phyloP scores from a whole-genome alignment of 1,140 invertebrate species.

The Trichomalopsis sarcophagae region DNA sequence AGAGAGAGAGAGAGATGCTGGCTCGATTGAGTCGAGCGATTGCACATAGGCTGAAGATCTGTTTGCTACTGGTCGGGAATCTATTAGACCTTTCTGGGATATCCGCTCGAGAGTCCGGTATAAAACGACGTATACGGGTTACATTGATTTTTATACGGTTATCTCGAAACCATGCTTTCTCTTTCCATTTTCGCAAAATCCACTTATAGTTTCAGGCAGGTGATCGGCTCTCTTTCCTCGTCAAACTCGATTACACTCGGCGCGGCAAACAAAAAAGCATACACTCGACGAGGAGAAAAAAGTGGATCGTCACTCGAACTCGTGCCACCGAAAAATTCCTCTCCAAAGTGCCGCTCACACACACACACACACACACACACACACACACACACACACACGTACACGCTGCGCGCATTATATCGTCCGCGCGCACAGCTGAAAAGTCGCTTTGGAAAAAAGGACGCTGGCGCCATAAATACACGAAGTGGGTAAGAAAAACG shows the following conservation, averaged over 20 bases:
- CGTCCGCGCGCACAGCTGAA: background rate
- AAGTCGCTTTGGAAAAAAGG: conserved; percentile 28
- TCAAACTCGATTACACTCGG: background rate
- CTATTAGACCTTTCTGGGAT: background rate
- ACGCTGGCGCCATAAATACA: conserved; percentile 43
- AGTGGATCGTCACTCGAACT: background rate
- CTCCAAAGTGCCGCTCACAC: background rate
- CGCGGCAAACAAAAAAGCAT: background rate
- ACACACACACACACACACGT: background rate
- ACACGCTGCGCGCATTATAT: background rate
- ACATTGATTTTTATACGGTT: no score
- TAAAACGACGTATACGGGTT: no score
- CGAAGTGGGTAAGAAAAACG: conserved; percentile 42
- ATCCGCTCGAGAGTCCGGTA: no score
- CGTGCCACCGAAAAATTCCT: background rate
- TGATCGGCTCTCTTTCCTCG: no score
- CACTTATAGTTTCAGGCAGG: no score
- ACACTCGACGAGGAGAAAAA: background rate
- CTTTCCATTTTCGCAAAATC: no score
- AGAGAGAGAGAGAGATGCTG: background rate
- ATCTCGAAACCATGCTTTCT: no score
- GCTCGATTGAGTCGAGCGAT: conserved; percentile 15
- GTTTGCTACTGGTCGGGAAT: no score
- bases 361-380: background rate
- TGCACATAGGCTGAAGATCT: background rate